Base-by-base conservation (phyloP, 1,140 invertebrate species). In the Lordiphosa collinella region DNA sequence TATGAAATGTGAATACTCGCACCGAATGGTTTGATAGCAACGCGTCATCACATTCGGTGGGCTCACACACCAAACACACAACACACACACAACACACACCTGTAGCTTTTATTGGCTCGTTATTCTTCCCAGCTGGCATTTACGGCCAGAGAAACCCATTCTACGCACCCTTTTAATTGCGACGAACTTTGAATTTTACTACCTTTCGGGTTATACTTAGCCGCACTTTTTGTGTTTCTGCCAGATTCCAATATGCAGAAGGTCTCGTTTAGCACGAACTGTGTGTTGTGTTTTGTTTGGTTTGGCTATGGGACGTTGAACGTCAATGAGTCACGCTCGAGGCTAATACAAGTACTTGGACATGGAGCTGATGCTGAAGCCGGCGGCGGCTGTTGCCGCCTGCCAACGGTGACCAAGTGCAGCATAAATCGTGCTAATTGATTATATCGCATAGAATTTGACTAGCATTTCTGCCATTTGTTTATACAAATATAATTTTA, bases 381-480 rank as follows among this genome's bases (percentile, higher is more conserved):
- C 36, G 31, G 29, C 35, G 32, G 47, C 31, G 31, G 29, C 35
- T 22, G 47, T 22, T 18, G 16, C 18, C 47, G 46, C 41, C 41
- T 25, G 25, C 12, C 43, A 40, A 49, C 57, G 40, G 36, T 66
- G 43, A 62, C 63, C 73, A 79, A 79, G 74, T 82, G 78, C 78
- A 84, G 65, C 78, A 78, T 84, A 84, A 78, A 64, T 84, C 78
- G 78, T 84, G 78, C 68, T 84, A 84, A 84, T 78, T 78, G 78
- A 84, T 84, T 69, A 64, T 73, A 84, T 84, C 78, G 78, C 55
- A 53, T 58, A 48, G 41, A 58, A 56, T 68, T 76, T 82, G 67
- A 84, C 78, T 84, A 62, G 46, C 67, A 38, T 67, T 82, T 22
- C 6, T 22, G 18, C 18, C 18, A 22, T 22, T 76, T 65, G 41